These are phyloP conservation scores for Amblyopsis rosae DNA, from an alignment of 2,113 vertebrate genomes.

Conservation along the genomic window DNA sequence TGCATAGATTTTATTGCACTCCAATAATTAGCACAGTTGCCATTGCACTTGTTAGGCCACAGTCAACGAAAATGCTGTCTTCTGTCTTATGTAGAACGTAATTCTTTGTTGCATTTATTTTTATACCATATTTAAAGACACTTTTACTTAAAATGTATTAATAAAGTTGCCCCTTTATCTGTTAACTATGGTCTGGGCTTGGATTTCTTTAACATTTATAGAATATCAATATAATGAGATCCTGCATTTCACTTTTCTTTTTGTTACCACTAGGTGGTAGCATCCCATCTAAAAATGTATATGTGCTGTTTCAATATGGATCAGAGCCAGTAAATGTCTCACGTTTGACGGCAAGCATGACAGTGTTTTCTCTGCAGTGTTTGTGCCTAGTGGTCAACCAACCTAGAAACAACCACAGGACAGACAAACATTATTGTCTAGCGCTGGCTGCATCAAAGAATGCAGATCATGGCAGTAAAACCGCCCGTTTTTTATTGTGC, in stretches of 20 bases:
- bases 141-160: constrained; percentile 95
- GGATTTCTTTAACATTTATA: not conserved
- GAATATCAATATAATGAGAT: not conserved
- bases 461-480: constrained; percentile 47
- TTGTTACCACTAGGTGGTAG: constrained; percentile 62
- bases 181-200: constrained; percentile 73
- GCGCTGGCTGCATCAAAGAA: constrained; percentile 44
- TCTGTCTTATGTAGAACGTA: constrained; percentile 82
- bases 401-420: constrained; percentile 50
- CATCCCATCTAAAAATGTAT: constrained; percentile 50
- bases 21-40: constrained; percentile 84
- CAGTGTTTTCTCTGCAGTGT: constrained; percentile 39
- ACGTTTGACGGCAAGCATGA: constrained; percentile 51
- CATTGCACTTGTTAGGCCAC: constrained; percentile 84
- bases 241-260: constrained; percentile 25
- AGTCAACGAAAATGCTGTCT: constrained; percentile 68
- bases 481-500: constrained; percentile 25
- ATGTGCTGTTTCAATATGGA: constrained; percentile 37
- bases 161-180: constrained; percentile 85
- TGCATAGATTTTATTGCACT: constrained; percentile 85
- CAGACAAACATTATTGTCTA: constrained; percentile 60
- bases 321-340: constrained; percentile 47
- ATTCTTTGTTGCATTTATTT: constrained; percentile 95
- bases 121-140: constrained; percentile 99
- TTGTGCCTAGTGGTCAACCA: constrained; percentile 58